These are phyloP conservation scores for Drosophila monieri DNA, from an alignment of 2,888 invertebrate genomes.

Conservation along the genomic window DNA sequence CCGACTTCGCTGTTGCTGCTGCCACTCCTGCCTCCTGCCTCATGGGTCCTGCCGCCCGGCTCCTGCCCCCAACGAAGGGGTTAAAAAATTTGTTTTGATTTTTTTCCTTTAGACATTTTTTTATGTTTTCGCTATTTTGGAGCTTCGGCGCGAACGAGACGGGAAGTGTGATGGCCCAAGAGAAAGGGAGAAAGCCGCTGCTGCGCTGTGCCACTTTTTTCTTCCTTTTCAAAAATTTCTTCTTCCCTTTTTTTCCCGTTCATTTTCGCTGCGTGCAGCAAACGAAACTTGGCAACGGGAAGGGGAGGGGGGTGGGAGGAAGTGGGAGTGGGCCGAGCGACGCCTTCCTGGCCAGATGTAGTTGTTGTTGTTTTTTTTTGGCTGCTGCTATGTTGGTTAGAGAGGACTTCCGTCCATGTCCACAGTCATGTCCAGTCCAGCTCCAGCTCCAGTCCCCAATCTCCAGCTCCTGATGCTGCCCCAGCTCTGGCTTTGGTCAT, in stretches of 20 bases:
- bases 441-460: background rate
- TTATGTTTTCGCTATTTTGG: slow-evolving; percentile 65
- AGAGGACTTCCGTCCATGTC: slow-evolving; percentile 72
- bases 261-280: slow-evolving; percentile 75
- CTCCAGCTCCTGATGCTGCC: background rate
- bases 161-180: background rate
- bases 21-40: slow-evolving; percentile 5
- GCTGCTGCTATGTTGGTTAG: slow-evolving; percentile 72
- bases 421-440: slow-evolving; percentile 46
- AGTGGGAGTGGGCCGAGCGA: slow-evolving; percentile 59
- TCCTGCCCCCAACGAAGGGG: slow-evolving; percentile 64
- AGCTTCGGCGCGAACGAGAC: slow-evolving; percentile 28
- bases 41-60: slow-evolving; percentile 17
- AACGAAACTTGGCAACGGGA: slow-evolving; percentile 47
- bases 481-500: slow-evolving; percentile 61
- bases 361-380: slow-evolving; percentile 41
- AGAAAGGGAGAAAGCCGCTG: slow-evolving; percentile 46
- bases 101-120: slow-evolving; percentile 64
- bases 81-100: slow-evolving; percentile 79
- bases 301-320: slow-evolving; percentile 17
- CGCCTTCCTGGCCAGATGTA: slow-evolving; percentile 56
- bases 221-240: slow-evolving; percentile 43
- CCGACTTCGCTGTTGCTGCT: slow-evolving; percentile 50
- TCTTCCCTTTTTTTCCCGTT: slow-evolving; percentile 55
- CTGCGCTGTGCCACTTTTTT: slow-evolving; percentile 68